phyloP scores from a whole-genome alignment of 2,797 vertebrate genomes.

The Notolabrus celidotus region DNA sequence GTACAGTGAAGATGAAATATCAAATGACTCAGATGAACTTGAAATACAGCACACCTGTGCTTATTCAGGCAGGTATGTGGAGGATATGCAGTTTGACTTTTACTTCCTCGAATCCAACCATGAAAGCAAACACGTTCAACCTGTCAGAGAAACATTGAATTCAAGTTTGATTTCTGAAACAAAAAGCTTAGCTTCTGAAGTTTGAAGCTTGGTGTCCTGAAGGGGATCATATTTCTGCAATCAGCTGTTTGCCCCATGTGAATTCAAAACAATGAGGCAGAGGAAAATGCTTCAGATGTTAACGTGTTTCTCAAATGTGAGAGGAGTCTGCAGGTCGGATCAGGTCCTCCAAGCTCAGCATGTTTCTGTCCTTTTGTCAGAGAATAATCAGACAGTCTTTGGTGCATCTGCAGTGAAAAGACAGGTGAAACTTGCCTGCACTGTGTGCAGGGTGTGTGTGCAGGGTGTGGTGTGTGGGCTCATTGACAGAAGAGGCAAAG shows the following conservation, averaged over 20 bases:
- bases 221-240: not conserved
- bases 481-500: not conserved
- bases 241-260: not conserved
- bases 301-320: not conserved
- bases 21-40: not conserved
- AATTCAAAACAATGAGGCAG: not conserved
- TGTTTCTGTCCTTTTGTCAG: not conserved
- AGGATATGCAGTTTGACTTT: not conserved
- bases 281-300: not conserved
- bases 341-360: slow-evolving; percentile 1
- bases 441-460: slow-evolving; percentile 1
- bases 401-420: not conserved
- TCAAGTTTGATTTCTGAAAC: no score
- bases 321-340: slow-evolving; percentile 1
- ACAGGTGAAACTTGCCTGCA: not conserved
- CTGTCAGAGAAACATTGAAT: not conserved
- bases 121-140: no score
- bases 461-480: not conserved
- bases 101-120: no score
- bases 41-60: not conserved
- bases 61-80: no score
- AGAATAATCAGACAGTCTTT: not conserved
- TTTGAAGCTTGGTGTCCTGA: not conserved
- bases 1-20: not conserved
- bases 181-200: no score